These are phyloP conservation scores for Musca vetustissima DNA, from an alignment of 1,140 invertebrate species.

Conservation along the genomic window DNA sequence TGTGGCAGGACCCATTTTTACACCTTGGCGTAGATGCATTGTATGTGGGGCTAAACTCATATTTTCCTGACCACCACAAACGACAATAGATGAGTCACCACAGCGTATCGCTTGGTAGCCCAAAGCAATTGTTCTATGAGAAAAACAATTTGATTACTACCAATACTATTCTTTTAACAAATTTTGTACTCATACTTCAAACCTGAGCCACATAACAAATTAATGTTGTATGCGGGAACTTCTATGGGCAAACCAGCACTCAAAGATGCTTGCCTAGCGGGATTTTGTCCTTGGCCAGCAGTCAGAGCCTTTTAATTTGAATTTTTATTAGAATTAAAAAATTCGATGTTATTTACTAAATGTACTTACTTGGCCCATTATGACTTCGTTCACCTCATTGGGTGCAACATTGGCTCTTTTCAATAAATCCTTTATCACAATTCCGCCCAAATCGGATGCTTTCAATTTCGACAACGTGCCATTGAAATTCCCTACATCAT, in stretches of 20 bases:
- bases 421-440: conserved; percentile 75
- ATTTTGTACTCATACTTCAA: conserved; percentile 63
- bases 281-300: conserved; percentile 82
- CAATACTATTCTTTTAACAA: background rate
- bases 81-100: conserved; percentile 71
- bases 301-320: conserved; percentile 62
- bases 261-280: conserved; percentile 78
- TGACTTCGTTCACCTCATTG: conserved; percentile 78
- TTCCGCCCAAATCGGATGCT: conserved; percentile 73
- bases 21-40: conserved; percentile 65
- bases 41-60: conserved; percentile 82
- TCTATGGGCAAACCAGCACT: conserved; percentile 74
- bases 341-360: conserved; percentile 20
- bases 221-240: conserved; percentile 76
- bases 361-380: conserved; percentile 76
- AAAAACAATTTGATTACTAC: conserved; percentile 6
- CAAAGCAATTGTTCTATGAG: conserved; percentile 65
- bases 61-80: conserved; percentile 84
- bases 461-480: conserved; percentile 69
- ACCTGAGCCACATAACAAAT: conserved; percentile 87
- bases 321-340: conserved; percentile 35
- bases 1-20: conserved; percentile 70
- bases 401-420: conserved; percentile 63
- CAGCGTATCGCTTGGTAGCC: conserved; percentile 71
- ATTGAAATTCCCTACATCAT: conserved; percentile 64